These are phyloP conservation scores for Eupeodes latifasciatus DNA, from an alignment of 2,888 invertebrate genomes.

Conservation along the genomic window DNA sequence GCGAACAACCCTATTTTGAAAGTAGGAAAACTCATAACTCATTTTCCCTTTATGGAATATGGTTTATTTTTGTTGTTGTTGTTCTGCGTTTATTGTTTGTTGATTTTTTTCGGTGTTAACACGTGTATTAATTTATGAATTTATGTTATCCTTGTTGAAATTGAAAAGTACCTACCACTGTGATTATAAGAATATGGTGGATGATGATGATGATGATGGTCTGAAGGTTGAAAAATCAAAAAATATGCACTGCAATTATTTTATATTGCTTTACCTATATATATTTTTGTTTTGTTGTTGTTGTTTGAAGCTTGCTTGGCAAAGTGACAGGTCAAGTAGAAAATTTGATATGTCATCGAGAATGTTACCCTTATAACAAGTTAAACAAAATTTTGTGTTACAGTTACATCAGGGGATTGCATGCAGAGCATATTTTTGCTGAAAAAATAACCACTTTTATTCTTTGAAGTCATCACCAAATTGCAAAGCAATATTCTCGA, in stretches of 20 bases:
- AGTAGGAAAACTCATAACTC: slow-evolving; percentile 68
- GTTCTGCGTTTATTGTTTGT: slow-evolving; percentile 40
- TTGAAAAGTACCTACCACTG: slow-evolving; percentile 50
- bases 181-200: slow-evolving; percentile 28
- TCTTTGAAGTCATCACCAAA: too few relatives aligned
- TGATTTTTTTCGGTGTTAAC: slow-evolving; percentile 56
- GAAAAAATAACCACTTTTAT: too few relatives aligned
- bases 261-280: slow-evolving; percentile 36
- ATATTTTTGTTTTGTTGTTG: neutral
- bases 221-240: slow-evolving; percentile 60
- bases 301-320: slow-evolving; percentile 27
- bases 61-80: neutral
- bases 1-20: slow-evolving; percentile 40
- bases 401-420: neutral
- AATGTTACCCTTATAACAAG: slow-evolving; percentile 43
- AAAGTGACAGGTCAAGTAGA: slow-evolving; percentile 56
- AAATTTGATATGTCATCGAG: slow-evolving; percentile 58
- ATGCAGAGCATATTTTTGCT: neutral
- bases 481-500: too few relatives aligned
- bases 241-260: slow-evolving; percentile 69
- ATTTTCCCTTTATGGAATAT: slow-evolving; percentile 61
- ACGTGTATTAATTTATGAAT: slow-evolving; percentile 70
- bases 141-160: slow-evolving; percentile 65
- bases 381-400: neutral
- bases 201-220: slow-evolving; percentile 40